Conservation (phyloP, 2,797 vertebrate genomes). For the Glyptemys insculpta region DNA sequence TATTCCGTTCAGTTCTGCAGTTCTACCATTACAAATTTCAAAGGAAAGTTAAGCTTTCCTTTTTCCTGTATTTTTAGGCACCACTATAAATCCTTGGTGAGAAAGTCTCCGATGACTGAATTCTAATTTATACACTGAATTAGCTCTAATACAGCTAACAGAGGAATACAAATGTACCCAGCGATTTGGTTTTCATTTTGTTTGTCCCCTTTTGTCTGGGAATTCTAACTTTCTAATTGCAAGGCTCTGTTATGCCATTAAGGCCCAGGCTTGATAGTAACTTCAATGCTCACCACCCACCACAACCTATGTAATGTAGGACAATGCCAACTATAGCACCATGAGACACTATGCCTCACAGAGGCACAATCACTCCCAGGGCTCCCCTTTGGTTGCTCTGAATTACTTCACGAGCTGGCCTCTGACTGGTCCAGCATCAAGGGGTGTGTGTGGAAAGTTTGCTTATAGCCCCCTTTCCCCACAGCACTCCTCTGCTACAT, state of each 20-base stretch:
- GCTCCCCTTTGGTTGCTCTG: not conserved
- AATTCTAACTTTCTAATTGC: not conserved
- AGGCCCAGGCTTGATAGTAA: not conserved
- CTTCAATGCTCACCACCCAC: not conserved
- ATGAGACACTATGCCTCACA: not conserved
- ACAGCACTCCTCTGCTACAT: not conserved
- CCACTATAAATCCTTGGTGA: slow-evolving; percentile 32
- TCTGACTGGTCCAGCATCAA: not conserved
- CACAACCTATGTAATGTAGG: not conserved
- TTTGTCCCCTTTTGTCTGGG: not conserved
- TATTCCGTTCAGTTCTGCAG: slow-evolving; percentile 50
- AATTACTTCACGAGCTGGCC: not conserved
- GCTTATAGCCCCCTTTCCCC: not conserved
- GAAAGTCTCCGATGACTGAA: not conserved
- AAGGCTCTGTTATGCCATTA: not conserved
- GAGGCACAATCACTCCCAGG: not conserved
- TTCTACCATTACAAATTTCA: slow-evolving; percentile 60
- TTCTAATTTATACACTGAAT: slow-evolving; percentile 21
- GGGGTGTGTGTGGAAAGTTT: not conserved
- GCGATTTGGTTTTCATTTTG: accelerated
- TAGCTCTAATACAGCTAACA: not conserved
- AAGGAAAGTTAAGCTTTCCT: slow-evolving; percentile 43
- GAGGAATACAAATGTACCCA: accelerated
- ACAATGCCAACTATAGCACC: not conserved
- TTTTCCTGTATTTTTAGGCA: slow-evolving; percentile 18